Evolutionary conservation across 2,113 vertebrate genomes (phyloP), one percentile per base, ranked within the genome.

Genomic region (Merops nubicus): DNA sequence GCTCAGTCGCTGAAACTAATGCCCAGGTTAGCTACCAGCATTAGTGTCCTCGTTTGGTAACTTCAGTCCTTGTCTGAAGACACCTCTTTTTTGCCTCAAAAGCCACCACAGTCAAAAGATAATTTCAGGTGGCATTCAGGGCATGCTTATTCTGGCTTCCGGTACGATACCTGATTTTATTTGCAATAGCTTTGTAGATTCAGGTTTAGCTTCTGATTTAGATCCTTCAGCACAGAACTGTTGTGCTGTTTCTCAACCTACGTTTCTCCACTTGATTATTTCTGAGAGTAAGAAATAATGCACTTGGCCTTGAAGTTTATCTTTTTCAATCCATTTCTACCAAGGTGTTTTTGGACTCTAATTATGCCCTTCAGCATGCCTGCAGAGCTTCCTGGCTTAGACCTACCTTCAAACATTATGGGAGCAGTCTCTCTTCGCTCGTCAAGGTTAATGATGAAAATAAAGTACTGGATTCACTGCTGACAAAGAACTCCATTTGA

Each of bases 201-300:
- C 40, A 56, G 11, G 34, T 76, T 89, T 65, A 74, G 45, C 50
- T 93, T 89, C 85, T 70, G 68, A 77, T 89, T 23, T 60, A 48
- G 48, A 43, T 74, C 15, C 59, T 72, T 80, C 15, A 53, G 43
- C 38, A n/a, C 50, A 57, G 50, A 85, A 16, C 50, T 65, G 29
- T 57, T 91, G 53, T 2, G 3, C 77, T 14, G 4, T 81, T 86
- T 87, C 45, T 83, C 73, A 74, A 22, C 28, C 38, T 78, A n/a
- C 0, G 0, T 77, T 87, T 77, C 85, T 69, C 36, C 34, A 28
- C 45, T 36, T 84, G 69, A 15, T 65, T 36, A n/a, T 74, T 89
- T 89, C 36, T 70, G 63, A 75, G 62, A 51, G 25, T 31, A 23
- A 56, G 31, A 78, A 76, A 70, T 48, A 91, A 67, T 8, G 9